These are phyloP conservation scores for Typhlichthys subterraneus DNA, from an alignment of 2,797 vertebrate genomes.

Conservation along the genomic window DNA sequence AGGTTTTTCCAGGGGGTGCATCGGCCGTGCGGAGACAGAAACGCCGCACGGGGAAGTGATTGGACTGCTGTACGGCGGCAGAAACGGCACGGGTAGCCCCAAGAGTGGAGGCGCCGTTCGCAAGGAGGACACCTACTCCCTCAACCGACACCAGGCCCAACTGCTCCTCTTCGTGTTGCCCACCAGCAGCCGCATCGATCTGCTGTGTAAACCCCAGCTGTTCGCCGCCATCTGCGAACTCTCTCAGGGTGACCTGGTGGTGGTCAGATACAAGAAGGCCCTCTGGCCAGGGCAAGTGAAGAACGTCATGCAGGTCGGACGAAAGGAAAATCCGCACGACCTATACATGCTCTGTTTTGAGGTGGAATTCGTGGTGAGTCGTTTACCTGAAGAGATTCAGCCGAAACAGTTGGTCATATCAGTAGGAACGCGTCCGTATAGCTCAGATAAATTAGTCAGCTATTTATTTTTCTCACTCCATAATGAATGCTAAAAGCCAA, in stretches of 20 bases:
- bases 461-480: no score
- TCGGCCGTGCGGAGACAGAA: constrained; percentile 68
- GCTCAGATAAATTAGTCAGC: no score
- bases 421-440: background rate
- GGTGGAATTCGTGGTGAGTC: constrained; percentile 76
- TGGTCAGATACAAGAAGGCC: constrained; percentile 71
- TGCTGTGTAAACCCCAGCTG: constrained; percentile 77
- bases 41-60: constrained; percentile 56
- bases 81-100: constrained; percentile 34
- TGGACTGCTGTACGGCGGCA: constrained; percentile 57
- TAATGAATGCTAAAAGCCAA: no score
- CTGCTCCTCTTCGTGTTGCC: constrained; percentile 75
- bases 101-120: constrained; percentile 65
- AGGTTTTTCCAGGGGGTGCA: constrained; percentile 67
- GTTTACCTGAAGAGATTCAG: no score
- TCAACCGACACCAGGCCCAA: constrained; percentile 78
- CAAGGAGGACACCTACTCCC: constrained; percentile 65
- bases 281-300: constrained; percentile 71
- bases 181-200: constrained; percentile 64
- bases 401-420: background rate
- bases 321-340: constrained; percentile 68
- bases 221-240: constrained; percentile 78
- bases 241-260: constrained; percentile 74
- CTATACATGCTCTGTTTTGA: constrained; percentile 79
- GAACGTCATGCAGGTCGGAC: constrained; percentile 76